Base-by-base conservation (phyloP, 2,113 vertebrate genomes). In the Zosterops borbonicus region DNA sequence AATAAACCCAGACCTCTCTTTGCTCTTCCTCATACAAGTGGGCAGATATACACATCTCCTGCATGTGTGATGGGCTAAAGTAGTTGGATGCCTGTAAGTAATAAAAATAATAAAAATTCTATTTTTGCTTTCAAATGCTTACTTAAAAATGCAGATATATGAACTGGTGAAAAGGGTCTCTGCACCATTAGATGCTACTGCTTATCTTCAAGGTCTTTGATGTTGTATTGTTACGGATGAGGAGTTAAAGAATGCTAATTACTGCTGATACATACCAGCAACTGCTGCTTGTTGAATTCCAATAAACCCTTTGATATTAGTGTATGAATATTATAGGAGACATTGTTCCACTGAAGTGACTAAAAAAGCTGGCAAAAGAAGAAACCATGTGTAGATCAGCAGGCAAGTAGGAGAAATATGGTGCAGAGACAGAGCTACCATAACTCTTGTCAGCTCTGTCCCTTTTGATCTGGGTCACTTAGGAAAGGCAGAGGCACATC, bases 181-280 rank as follows among this genome's bases (percentile, higher is more conserved):
- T 90, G 50, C 23, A 70, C 23, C 42, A 59, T 31, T 76, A 68
- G 44, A 82, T 60, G 58, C 56, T 71, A 47, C 67, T 75, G 65
- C 17, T 80, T 69, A 90, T 76, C 70, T 63, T 67, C 63, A 55
- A 35, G 24, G 59, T 78, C 75, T 92, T 86, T 94, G 79, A 90
- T 62, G 37, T 46, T 77, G 31, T 42, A 60, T 29, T 74, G 42
- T 55, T 77, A 83, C 14, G 21, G 83, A 91, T 53, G 25, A 85
- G 29, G 60, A 84, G 35, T 82, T 91, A 78, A 92, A 79, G 75
- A 83, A 79, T n/a, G 11, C 59, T 93, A 92, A 95, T 86, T 83
- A 77, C 16, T 59, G 47, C 21, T 89, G 71, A 90, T 74, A 77
- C 24, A 67, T 20, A 47, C 60, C 68, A 90, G 62, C 58, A 79